Conservation (phyloP, 2,797 vertebrate species). For the Denticeps clupeoides region DNA sequence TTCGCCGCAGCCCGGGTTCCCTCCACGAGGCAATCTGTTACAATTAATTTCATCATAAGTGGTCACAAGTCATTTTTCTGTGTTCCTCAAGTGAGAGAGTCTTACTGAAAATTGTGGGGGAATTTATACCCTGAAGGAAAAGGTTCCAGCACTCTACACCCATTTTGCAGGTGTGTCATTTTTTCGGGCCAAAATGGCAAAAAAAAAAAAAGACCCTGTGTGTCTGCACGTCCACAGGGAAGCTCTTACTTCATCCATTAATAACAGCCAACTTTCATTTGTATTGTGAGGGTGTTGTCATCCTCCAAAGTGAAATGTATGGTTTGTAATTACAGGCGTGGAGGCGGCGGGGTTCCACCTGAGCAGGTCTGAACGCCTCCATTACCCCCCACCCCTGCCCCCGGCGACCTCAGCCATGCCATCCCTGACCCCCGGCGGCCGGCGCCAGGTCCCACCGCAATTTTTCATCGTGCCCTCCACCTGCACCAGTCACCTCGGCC, state of each 20-base stretch:
- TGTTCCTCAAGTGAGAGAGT: neutral
- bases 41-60: neutral
- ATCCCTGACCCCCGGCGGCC: conserved; percentile 38
- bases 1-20: neutral
- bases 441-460: conserved; percentile 47
- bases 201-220: conserved; percentile 19
- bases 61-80: neutral
- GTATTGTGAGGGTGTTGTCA: conserved; percentile 59
- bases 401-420: conserved; percentile 37
- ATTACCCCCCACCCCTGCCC: conserved; percentile 23
- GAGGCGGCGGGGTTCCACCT: conserved; percentile 60
- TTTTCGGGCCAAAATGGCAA: conserved; percentile 41
- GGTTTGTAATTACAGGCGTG: conserved; percentile 62
- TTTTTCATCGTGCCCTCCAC: conserved; percentile 50
- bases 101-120: neutral
- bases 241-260: conserved; percentile 59
- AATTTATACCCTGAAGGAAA: neutral
- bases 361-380: conserved; percentile 52
- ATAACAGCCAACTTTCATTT: conserved; percentile 32
- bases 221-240: conserved; percentile 42
- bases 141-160: neutral
- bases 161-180: conserved; percentile 23
- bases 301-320: conserved; percentile 69
- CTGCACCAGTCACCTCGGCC: conserved; percentile 22
- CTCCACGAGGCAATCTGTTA: neutral